Evolutionary conservation across 2,797 vertebrate genomes (phyloP).

Genomic region (Phoxinus dragarum): DNA sequence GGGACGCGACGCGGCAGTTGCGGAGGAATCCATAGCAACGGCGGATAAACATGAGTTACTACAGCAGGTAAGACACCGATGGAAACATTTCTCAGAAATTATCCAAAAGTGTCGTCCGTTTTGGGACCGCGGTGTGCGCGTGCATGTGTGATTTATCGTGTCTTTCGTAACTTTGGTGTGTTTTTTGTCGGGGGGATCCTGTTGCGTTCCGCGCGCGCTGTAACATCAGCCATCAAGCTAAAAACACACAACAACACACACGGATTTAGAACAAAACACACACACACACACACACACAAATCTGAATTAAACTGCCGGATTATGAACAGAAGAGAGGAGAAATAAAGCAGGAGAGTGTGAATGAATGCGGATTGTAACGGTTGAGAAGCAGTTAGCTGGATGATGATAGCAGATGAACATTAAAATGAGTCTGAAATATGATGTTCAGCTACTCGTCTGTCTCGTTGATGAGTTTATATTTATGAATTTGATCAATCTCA

Average conservation of each 20-base stretch:
- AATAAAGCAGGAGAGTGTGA: not conserved
- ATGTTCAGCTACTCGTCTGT: not conserved
- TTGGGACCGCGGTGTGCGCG: not conserved
- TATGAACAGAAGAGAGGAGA: not conserved
- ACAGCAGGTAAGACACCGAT: slow-evolving; percentile 78
- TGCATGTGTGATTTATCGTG: not conserved
- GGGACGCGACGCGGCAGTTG: slow-evolving; percentile 51
- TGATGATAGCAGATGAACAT: not conserved
- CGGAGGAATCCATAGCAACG: slow-evolving; percentile 81
- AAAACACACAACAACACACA: slow-evolving; percentile 9
- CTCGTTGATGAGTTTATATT: not conserved
- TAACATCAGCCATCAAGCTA: slow-evolving; percentile 40
- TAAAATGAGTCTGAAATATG: not conserved
- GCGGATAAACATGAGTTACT: slow-evolving; percentile 85
- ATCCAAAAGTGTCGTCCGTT: not conserved
- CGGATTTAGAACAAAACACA: not conserved
- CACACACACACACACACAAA: too few relatives aligned
- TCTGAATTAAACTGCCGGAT: not conserved
- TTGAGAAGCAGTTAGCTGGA: slow-evolving; percentile 17
- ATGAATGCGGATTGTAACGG: slow-evolving; percentile 12
- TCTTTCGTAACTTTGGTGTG: slow-evolving; percentile 39
- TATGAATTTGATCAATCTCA: not conserved
- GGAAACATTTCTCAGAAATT: not conserved
- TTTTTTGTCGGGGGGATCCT: slow-evolving; percentile 14
- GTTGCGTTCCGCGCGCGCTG: slow-evolving; percentile 26